Conservation (phyloP, 2,888 invertebrate species). For the Drosophila melanocephala region DNA sequence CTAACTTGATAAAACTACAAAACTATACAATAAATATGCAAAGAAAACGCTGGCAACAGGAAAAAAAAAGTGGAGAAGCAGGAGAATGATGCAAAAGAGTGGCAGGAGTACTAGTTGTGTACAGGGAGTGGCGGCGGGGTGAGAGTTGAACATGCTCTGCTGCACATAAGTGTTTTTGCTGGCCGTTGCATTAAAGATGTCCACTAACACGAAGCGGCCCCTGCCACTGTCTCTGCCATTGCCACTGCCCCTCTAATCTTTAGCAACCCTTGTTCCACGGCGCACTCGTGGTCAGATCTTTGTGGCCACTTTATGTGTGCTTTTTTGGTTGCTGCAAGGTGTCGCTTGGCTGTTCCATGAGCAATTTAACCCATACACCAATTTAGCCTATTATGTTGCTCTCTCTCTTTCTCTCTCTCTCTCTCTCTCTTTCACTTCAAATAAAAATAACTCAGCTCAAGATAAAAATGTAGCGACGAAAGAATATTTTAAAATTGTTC, state of each 20-base stretch:
- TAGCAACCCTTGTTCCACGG: neutral
- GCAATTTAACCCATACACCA: slow-evolving; percentile 42
- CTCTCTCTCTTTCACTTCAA: neutral
- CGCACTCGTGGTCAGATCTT: slow-evolving; percentile 25
- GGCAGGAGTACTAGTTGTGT: neutral
- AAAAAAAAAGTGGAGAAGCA: slow-evolving; percentile 3
- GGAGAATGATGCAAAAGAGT: slow-evolving; percentile 9
- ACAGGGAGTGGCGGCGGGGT: neutral
- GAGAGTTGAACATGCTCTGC: slow-evolving; percentile 42
- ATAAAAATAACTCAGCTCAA: neutral
- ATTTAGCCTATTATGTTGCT: slow-evolving; percentile 5
- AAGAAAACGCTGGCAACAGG: slow-evolving; percentile 53
- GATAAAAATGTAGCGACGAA: neutral
- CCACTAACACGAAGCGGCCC: slow-evolving; percentile 7
- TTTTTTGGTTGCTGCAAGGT: slow-evolving; percentile 46
- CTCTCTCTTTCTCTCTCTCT: neutral
- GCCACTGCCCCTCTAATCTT: neutral
- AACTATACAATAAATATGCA: slow-evolving; percentile 80
- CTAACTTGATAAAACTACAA: slow-evolving; percentile 80
- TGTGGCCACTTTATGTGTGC: slow-evolving; percentile 41
- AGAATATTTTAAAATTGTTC: neutral
- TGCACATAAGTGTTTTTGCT: slow-evolving; percentile 64
- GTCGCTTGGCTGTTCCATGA: slow-evolving; percentile 54
- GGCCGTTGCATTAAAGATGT: slow-evolving; percentile 61
- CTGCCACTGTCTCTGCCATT: neutral